Conservation (phyloP, 1,140 invertebrate genomes). For the Linepithema humile region DNA sequence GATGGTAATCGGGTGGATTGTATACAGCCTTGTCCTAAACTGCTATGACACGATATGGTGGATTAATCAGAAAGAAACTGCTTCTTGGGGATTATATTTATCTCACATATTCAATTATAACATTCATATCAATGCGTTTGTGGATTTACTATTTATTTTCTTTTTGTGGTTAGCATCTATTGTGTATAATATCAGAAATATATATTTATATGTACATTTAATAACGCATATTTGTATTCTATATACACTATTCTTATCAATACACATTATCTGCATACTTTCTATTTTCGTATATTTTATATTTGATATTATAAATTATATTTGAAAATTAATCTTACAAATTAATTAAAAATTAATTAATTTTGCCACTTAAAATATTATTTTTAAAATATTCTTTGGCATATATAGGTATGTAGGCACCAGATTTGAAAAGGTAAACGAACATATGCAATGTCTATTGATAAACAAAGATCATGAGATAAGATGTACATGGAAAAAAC, state of each 20-base stretch:
- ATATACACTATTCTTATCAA: no score
- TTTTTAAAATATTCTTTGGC: not conserved
- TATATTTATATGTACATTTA: not conserved
- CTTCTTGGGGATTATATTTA: not conserved
- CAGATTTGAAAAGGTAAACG: constrained; percentile 24
- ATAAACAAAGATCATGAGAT: not conserved
- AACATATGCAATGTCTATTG: constrained; percentile 1
- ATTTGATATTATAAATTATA: no score
- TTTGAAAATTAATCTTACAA: no score
- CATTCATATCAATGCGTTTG: not conserved
- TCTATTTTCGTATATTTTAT: no score
- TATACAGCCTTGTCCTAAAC: not conserved
- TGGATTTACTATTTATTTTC: not conserved
- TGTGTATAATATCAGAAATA: not conserved
- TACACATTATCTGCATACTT: no score
- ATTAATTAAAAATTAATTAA: not conserved
- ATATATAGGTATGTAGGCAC: constrained; percentile 10
- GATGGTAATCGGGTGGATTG: not conserved
- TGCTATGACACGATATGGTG: not conserved
- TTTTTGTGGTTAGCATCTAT: not conserved
- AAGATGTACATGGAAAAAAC: not conserved
- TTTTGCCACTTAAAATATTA: no score
- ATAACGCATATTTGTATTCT: no score
- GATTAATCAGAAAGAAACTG: not conserved
- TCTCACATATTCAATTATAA: not conserved